A percentile compares a stretch with the other conserved stretches of the same genome.
phyloP scores from a whole-genome alignment of 2,888 invertebrate species.

The Ypsolopha sequella region DNA sequence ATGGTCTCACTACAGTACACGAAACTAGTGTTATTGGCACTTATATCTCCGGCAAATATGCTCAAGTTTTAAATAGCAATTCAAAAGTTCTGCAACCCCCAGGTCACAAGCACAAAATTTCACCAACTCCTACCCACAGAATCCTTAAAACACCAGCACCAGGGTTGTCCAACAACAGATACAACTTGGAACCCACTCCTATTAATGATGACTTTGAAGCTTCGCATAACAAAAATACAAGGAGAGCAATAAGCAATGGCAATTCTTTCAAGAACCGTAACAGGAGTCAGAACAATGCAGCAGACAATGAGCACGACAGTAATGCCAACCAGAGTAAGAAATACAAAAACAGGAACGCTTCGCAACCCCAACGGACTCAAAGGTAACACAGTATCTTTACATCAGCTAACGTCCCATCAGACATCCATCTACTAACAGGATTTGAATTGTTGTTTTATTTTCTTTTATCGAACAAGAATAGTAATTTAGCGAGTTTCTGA shows the following conservation, averaged over 20 bases:
- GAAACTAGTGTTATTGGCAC: constrained; percentile 93
- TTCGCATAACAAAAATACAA: constrained; percentile 64
- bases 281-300: constrained; percentile 41
- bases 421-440: not conserved
- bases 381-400: constrained; percentile 32
- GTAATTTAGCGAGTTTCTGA: too few relatives aligned
- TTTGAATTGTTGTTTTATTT: too few relatives aligned
- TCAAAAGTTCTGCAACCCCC: constrained; percentile 72
- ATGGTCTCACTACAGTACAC: constrained; percentile 86
- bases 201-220: constrained; percentile 65
- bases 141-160: constrained; percentile 85
- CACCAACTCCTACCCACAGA: constrained; percentile 75
- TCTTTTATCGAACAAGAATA: too few relatives aligned
- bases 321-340: constrained; percentile 48
- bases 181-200: constrained; percentile 76
- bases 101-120: constrained; percentile 73
- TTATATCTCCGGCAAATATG: constrained; percentile 89
- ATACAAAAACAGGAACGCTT: constrained; percentile 52
- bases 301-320: constrained; percentile 47
- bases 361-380: constrained; percentile 43
- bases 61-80: constrained; percentile 87
- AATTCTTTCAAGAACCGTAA: constrained; percentile 72
- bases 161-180: constrained; percentile 60
- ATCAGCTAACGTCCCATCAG: not conserved
- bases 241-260: constrained; percentile 61